Conservation (phyloP, 2,797 vertebrate species). For the Dipus sagitta region DNA sequence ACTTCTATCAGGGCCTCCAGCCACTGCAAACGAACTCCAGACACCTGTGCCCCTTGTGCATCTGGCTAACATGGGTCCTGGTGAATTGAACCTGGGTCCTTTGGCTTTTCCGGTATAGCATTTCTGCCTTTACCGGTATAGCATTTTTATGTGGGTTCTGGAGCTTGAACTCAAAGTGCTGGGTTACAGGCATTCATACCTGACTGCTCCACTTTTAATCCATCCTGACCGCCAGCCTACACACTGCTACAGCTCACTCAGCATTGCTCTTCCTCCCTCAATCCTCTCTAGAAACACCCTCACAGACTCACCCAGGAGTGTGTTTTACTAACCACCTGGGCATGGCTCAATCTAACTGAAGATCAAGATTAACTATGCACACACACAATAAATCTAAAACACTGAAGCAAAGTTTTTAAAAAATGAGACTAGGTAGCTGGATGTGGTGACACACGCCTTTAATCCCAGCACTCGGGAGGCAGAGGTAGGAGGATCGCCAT, state of each 20-base stretch:
- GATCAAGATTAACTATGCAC: not conserved
- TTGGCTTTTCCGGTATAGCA: too few relatives aligned
- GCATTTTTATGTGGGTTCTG: too few relatives aligned
- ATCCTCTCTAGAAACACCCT: not conserved
- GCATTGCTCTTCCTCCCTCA: not conserved
- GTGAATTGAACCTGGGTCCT: too few relatives aligned
- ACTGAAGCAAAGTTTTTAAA: not conserved
- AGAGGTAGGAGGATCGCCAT: too few relatives aligned
- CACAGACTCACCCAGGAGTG: not conserved
- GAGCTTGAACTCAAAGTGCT: not conserved
- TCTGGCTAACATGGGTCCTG: too few relatives aligned
- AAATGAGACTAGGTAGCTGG: not conserved
- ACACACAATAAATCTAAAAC: constrained; percentile 27
- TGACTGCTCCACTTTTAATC: not conserved
- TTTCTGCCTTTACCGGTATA: too few relatives aligned
- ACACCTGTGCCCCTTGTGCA: too few relatives aligned
- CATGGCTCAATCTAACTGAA: not conserved
- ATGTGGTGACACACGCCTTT: too few relatives aligned
- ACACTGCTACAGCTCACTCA: not conserved
- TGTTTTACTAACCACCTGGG: not conserved
- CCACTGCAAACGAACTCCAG: too few relatives aligned
- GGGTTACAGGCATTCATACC: not conserved
- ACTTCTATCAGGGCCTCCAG: not conserved
- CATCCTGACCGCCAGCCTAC: not conserved
- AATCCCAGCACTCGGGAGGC: too few relatives aligned